Evolutionary conservation across 2,797 vertebrate species (phyloP).

Genomic region (Hapalemur alaotrensis): DNA sequence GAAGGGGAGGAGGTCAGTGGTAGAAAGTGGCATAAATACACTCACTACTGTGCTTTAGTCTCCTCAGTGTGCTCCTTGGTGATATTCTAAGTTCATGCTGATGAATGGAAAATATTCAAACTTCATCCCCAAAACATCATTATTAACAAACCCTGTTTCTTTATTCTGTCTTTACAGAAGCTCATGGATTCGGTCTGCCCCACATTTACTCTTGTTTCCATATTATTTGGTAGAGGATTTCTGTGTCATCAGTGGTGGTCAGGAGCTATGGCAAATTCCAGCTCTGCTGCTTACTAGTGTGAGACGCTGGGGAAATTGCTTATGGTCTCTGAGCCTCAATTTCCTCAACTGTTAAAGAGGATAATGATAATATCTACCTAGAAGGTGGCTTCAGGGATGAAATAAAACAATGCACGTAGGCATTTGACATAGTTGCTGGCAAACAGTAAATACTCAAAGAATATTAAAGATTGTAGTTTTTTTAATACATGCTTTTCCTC

Average conservation of each 20-base stretch:
- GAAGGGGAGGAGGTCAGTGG: neutral
- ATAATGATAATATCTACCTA: neutral
- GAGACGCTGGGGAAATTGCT: neutral
- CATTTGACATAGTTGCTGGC: neutral
- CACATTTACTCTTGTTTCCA: neutral
- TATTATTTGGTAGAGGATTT: neutral
- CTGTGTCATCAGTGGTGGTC: neutral
- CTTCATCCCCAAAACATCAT: neutral
- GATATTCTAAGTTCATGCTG: neutral
- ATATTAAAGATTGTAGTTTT: neutral
- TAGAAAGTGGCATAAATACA: neutral
- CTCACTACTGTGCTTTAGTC: neutral
- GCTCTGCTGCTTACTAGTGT: neutral
- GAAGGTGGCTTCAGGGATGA: neutral
- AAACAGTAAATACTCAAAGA: constrained; percentile 8
- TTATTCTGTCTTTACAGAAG: neutral
- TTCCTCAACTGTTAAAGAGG: neutral
- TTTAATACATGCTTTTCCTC: neutral
- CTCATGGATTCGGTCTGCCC: neutral
- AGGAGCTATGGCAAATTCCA: neutral
- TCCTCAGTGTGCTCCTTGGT: neutral
- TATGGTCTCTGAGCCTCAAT: neutral
- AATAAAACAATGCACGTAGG: neutral
- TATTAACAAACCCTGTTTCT: neutral
- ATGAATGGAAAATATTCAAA: neutral